Percentiles rank a stretch among this genome's conserved stretches.
These are phyloP conservation scores for Tautogolabrus adspersus DNA, from an alignment of 2,113 vertebrate species.

Conservation along the genomic window DNA sequence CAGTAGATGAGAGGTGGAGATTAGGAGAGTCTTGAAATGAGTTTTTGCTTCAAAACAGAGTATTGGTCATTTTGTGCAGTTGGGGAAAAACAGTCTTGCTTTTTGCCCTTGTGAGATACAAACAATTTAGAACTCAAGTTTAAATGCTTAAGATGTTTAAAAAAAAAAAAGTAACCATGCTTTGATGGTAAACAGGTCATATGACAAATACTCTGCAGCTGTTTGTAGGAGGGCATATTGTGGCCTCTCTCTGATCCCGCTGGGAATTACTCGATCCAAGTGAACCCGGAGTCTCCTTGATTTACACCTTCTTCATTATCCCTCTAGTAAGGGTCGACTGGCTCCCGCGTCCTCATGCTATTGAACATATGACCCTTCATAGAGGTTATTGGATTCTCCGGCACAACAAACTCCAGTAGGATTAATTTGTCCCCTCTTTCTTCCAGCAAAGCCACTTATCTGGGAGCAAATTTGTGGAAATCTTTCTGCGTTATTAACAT, in stretches of 20 bases:
- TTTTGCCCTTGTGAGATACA: slow-evolving; percentile 6
- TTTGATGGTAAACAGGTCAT: slow-evolving; percentile 1
- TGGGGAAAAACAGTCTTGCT: slow-evolving; percentile 2
- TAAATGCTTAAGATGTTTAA: background rate
- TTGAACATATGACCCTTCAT: slow-evolving; percentile 62
- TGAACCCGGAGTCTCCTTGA: slow-evolving; percentile 43
- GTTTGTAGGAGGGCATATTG: background rate
- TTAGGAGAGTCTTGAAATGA: slow-evolving; percentile 49
- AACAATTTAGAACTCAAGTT: background rate
- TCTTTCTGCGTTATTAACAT: slow-evolving; percentile 56
- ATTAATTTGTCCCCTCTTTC: slow-evolving; percentile 42
- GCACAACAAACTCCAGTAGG: slow-evolving; percentile 48
- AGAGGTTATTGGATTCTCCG: slow-evolving; percentile 71
- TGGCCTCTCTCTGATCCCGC: slow-evolving; percentile 29
- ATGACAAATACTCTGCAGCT: slow-evolving; percentile 17
- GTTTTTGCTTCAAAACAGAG: slow-evolving; percentile 41
- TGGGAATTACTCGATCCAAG: slow-evolving; percentile 33
- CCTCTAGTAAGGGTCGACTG: slow-evolving; percentile 55
- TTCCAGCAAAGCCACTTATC: slow-evolving; percentile 54
- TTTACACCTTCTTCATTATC: slow-evolving; percentile 59
- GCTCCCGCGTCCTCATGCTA: slow-evolving; percentile 50
- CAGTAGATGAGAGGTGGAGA: slow-evolving; percentile 35
- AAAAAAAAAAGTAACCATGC: background rate
- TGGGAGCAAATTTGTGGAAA: slow-evolving; percentile 58
- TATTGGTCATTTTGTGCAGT: slow-evolving; percentile 39